Percentiles rank a stretch among this genome's conserved stretches.
These are phyloP conservation scores for Dunckerocampus dactyliophorus DNA, from an alignment of 2,113 vertebrate species.

Conservation along the genomic window DNA sequence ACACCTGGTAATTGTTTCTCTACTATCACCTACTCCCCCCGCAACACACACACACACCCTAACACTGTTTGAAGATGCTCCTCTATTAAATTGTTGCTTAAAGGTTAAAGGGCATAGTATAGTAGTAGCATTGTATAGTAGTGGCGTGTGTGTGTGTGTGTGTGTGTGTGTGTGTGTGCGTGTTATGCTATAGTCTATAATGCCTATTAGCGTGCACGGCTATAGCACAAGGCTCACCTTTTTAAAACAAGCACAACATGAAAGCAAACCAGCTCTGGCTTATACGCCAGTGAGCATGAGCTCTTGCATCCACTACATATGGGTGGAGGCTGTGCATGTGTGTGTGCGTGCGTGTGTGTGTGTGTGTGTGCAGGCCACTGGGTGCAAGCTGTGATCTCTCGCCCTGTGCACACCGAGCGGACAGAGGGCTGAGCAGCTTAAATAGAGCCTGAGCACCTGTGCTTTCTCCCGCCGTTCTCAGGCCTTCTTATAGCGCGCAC, in stretches of 20 bases:
- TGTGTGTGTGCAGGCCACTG: slow-evolving; percentile 16
- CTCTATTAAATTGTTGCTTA: slow-evolving; percentile 82
- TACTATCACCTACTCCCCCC: slow-evolving; percentile 7
- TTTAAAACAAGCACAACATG: slow-evolving; percentile 70
- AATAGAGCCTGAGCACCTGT: slow-evolving; percentile 67
- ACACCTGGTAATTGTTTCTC: slow-evolving; percentile 45
- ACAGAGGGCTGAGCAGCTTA: slow-evolving; percentile 70
- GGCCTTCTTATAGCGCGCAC: slow-evolving; percentile 44
- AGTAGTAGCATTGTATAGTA: neutral
- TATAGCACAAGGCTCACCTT: slow-evolving; percentile 57
- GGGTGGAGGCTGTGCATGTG: slow-evolving; percentile 27
- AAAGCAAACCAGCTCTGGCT: slow-evolving; percentile 64
- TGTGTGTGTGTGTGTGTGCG: slow-evolving; percentile 9
- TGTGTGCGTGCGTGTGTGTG: slow-evolving; percentile 9
- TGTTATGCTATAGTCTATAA: neutral
- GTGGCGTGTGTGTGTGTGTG: slow-evolving; percentile 12
- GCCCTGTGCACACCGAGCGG: slow-evolving; percentile 68
- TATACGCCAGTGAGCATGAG: slow-evolving; percentile 51
- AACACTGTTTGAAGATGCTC: slow-evolving; percentile 75
- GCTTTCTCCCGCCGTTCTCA: slow-evolving; percentile 67
- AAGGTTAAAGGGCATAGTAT: slow-evolving; percentile 60
- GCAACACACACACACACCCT: neutral
- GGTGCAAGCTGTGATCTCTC: slow-evolving; percentile 67
- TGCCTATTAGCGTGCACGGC: no score
- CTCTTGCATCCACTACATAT: slow-evolving; percentile 38